Conservation (phyloP, 2,888 invertebrate species). For the Conus canariensis region DNA sequence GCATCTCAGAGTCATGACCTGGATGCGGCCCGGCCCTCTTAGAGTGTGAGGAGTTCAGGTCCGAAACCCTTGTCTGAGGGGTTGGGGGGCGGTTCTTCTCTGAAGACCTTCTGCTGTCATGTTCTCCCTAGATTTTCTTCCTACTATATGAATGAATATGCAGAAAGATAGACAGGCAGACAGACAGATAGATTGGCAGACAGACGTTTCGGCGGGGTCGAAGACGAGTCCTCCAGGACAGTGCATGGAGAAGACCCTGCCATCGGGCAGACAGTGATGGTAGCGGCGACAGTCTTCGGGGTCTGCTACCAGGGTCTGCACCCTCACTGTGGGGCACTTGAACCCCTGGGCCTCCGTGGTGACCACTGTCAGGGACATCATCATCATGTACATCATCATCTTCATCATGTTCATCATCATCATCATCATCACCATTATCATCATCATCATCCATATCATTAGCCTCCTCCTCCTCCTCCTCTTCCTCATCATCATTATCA, state of each 20-base stretch:
- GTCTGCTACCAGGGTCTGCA: slow-evolving; percentile 46
- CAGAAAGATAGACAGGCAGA: neutral
- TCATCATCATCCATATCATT: neutral
- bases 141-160: no score
- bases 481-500: neutral
- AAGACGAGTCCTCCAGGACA: slow-evolving; percentile 51
- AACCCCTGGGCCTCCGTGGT: slow-evolving; percentile 15
- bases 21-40: no score
- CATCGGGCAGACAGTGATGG: slow-evolving; percentile 51
- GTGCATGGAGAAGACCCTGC: slow-evolving; percentile 48
- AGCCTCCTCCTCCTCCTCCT: neutral
- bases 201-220: slow-evolving; percentile 39
- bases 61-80: no score
- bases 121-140: no score
- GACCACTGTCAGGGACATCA: neutral
- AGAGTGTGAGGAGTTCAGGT: no score
- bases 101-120: no score
- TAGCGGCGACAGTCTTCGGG: slow-evolving; percentile 52
- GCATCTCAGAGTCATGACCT: no score
- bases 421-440: neutral
- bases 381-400: neutral
- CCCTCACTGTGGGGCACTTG: slow-evolving; percentile 41
- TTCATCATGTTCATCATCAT: neutral
- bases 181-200: neutral
- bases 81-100: no score